phyloP scores from a whole-genome alignment of 2,797 vertebrate species.

The Pipistrellus pipistrellus region DNA sequence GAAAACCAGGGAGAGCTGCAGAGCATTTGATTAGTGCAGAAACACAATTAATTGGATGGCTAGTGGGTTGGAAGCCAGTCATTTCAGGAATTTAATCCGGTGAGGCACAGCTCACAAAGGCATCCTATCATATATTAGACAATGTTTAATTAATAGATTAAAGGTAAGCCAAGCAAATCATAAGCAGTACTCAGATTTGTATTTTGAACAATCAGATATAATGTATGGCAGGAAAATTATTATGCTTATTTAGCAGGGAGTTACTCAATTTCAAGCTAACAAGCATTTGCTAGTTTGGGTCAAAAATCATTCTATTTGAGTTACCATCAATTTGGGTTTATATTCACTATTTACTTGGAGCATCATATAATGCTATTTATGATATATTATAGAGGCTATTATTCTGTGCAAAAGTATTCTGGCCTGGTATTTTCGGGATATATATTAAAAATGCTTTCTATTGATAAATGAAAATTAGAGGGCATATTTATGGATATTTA shows the following conservation, averaged over 20 bases:
- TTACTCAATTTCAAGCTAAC: slow-evolving; percentile 67
- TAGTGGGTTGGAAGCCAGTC: slow-evolving; percentile 74
- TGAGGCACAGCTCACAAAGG: slow-evolving; percentile 61
- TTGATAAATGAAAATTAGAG: slow-evolving; percentile 48
- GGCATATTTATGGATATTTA: not conserved
- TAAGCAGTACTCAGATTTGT: not conserved
- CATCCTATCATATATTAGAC: slow-evolving; percentile 44
- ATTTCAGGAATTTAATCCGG: slow-evolving; percentile 70
- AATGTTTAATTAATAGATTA: slow-evolving; percentile 76
- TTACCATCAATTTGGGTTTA: not conserved
- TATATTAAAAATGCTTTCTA: not conserved
- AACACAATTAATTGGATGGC: slow-evolving; percentile 82
- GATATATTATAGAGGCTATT: not conserved
- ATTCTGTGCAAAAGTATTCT: not conserved
- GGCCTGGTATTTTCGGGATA: not conserved
- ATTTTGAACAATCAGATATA: slow-evolving; percentile 41
- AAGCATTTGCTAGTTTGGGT: slow-evolving; percentile 43
- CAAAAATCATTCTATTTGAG: slow-evolving; percentile 52
- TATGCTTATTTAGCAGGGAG: not conserved
- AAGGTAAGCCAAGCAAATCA: slow-evolving; percentile 61
- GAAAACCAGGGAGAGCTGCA: slow-evolving; percentile 67
- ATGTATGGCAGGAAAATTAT: not conserved
- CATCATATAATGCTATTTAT: not conserved
- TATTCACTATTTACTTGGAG: slow-evolving; percentile 17
- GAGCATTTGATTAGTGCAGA: slow-evolving; percentile 69